Conservation (phyloP, 92 coral and sea anemone species). For the Micromussa lordhowensis region DNA sequence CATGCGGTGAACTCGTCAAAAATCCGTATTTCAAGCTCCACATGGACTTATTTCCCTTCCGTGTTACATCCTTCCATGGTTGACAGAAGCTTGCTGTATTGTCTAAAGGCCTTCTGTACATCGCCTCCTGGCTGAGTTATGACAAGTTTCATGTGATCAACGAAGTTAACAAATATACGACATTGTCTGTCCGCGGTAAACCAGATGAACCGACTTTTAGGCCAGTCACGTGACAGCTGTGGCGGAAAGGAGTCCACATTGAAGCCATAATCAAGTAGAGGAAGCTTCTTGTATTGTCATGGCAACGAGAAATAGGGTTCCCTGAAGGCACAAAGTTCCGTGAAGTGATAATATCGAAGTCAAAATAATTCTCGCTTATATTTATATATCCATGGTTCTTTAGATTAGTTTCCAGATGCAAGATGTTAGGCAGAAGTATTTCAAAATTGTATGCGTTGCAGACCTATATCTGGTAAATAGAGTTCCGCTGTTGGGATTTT, state of each 20-base stretch:
- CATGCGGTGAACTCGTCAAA: constrained; percentile 51
- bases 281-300: constrained; percentile 31
- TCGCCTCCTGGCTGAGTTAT: constrained; percentile 52
- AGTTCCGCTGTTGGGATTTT: too few relatives aligned
- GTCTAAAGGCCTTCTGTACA: constrained; percentile 34
- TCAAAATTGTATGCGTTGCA: too few relatives aligned
- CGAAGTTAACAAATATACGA: constrained; percentile 53
- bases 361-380: not conserved
- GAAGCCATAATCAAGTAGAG: constrained; percentile 27
- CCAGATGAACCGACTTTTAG: constrained; percentile 61
- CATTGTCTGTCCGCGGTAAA: constrained; percentile 56
- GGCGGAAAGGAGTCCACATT: constrained; percentile 13
- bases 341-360: not conserved
- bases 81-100: constrained; percentile 44
- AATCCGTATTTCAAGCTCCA: constrained; percentile 58
- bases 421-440: too few relatives aligned
- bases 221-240: constrained; percentile 44
- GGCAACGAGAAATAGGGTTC: constrained; percentile 10
- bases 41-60: constrained; percentile 29
- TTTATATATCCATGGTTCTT: not conserved
- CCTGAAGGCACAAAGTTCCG: not conserved
- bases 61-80: constrained; percentile 13
- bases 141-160: constrained; percentile 58
- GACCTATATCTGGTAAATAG: too few relatives aligned
- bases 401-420: not conserved